Base-by-base conservation (phyloP, 2,113 vertebrate genomes). In the Ptyas mucosa region DNA sequence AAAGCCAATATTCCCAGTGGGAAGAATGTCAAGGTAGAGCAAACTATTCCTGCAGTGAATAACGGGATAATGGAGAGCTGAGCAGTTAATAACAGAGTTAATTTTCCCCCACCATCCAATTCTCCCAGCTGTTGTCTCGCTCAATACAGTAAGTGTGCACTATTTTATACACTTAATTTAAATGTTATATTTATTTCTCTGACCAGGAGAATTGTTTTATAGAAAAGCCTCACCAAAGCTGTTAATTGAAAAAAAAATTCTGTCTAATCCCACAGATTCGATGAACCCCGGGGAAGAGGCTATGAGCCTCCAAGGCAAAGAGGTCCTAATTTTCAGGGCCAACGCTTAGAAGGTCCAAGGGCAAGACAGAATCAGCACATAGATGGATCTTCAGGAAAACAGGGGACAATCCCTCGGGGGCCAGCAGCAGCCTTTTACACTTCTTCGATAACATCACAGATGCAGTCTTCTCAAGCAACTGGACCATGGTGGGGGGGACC, bases 371-470 rank as follows among this genome's bases (percentile, higher is more conserved):
- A 97, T 90, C 97, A 98, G 94, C 97, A 97, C 85, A 85, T 96
- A 89, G 98, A 98, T 91, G 97, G 97, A 43, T 92, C 97, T 97
- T 95, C 97, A 91, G 95, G 97, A 93, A 97, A 97, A 39, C 98
- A 97, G 97, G 97, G 97, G 18, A 92, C 92, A 94, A 97, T 98
- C 57, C 98, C 98, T 91, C 97, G 98, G 94, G 98, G 98, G 94
- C 98, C 98, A 95, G 98, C 98, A 94, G 96, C 95, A 95, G 97
- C 98, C 21, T 98, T 98, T 97, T 98, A 98, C 97, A 97, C 97
- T 96, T 96, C 97, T 0, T 91, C 96, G 94, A 96, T 88, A 93
- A 85, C 96, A 75, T 97, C 98, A 29, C 97, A 97, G 43, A 94
- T 92, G 52, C 96, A 96, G 8, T 90, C 97, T 94, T 97, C 97